Evolutionary conservation across 1,140 invertebrate genomes (phyloP), one percentile per base, ranked within the genome.

Genomic region (Drosophila insularis): DNA sequence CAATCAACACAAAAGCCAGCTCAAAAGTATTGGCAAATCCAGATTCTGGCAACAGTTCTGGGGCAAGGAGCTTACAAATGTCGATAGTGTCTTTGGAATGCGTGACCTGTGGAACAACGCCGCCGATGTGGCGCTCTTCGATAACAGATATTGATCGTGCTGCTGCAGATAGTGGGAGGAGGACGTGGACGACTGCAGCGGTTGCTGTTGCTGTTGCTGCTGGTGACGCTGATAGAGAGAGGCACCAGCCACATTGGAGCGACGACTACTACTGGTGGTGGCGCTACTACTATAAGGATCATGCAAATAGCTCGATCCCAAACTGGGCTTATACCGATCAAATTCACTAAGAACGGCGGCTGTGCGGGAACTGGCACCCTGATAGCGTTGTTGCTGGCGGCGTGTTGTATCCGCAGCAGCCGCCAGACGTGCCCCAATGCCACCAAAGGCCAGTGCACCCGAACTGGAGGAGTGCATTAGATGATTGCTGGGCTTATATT

Each of bases 31-130:
- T n/a, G 6, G 23, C 55, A 60, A 27, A 32, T 35, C 32, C 23
- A 58, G 19, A 53, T 27, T 27, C 27, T 27, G 23, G 27, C 19
- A 17, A 78, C 37, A 58, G 68, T 56, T 27, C 40, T 60, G 63
- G 55, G 32, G 70, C 67, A 10, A 11, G 32, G 32, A 35, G 86
- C 91, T 92, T 92, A 92, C 91, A 91, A 92, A 92, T 74, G 91
- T 89, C 79, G 90, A 91, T 74, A 91, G 89, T 75, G 91, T 91
- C 82, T 91, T 92, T 91, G 91, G 90, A 92, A 92, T 92, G 90
- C 91, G 91, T 80, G 91, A 92, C 81, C 89, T 91, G 74, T 91
- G 74, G 72, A 91, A 90, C 70, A 91, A 75, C 65, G 90, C 87
- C 71, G 91, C 79, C 60, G 86, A 85, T 59, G 90, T 91, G 74